Base-by-base conservation (phyloP, 30 jellyfish, hydroid and myxozoan species). In the Pseudorhiza aurosa region DNA sequence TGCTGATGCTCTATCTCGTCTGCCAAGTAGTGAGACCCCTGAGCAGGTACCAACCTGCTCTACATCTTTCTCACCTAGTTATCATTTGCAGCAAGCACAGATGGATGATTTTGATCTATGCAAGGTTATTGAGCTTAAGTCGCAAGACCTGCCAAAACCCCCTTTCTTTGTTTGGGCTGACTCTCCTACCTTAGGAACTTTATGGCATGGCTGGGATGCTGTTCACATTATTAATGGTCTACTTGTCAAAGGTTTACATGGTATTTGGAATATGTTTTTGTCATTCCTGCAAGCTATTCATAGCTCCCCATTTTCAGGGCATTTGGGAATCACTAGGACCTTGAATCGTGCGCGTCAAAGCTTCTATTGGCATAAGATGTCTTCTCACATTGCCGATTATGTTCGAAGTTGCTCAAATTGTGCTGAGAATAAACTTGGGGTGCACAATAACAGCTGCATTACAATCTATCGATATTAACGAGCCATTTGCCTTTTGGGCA, bases 1-100 rank as follows among this genome's bases (percentile, higher is more conserved):
- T 70, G 87, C 96, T n/a, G 92, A 85, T 53, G 86, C 87, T 33
- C 60, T 85, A 5, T 85, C 96, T 30, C 44, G 91, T 12, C 50
- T 74, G 26, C 76, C 72, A 22, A 1, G 47, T 1, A n/a, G n/a
- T n/a, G n/a, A n/a, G n/a, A n/a, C n/a, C n/a, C n/a, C n/a, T n/a
- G n/a, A n/a, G n/a, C n/a, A n/a, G n/a, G 62, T 44, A 25, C 24
- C 72, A 40, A 58, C 33, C 30, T 59, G 81, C 29, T 80, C 79
- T 1, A 77, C 81, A 0, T 58, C 81, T 32, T 35, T 47, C 19
- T 7, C 28, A 1, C 72, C 85, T 12, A 39, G 72, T 37, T 27
- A 27, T 33, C 28, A 50, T 21, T 40, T 28, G 7, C 85, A 8
- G 36, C 72, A 72, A 44, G 85, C 85, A 7, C 71, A 72, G 24